phyloP scores from a whole-genome alignment of 2,113 vertebrate genomes.

The Sinocyclocheilus rhinocerous region DNA sequence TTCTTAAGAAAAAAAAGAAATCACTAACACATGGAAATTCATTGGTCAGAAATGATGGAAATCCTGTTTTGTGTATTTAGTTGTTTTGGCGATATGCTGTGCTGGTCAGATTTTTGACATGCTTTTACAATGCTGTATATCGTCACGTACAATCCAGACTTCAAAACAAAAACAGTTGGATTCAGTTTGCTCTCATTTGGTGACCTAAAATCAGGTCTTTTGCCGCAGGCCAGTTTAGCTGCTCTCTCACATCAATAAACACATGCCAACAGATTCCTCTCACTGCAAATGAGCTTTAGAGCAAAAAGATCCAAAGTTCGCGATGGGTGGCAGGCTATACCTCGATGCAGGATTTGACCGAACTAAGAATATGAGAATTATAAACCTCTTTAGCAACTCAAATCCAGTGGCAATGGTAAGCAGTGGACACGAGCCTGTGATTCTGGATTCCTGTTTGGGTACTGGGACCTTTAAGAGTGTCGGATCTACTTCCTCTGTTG shows the following conservation, averaged over 20 bases:
- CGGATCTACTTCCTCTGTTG: neutral
- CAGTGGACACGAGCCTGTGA: neutral
- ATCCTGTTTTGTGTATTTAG: neutral
- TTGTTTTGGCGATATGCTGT: neutral
- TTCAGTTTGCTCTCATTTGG: conserved; percentile 26
- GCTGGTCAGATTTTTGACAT: neutral
- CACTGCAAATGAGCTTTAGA: neutral
- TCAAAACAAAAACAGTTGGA: conserved; percentile 7
- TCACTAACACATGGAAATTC: neutral
- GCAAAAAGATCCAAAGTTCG: conserved; percentile 31
- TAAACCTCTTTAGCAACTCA: conserved; percentile 48
- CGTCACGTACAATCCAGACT: neutral
- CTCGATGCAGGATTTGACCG: conserved; percentile 6
- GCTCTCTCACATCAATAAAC: conserved; percentile 22
- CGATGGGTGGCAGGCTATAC: neutral
- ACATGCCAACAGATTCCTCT: conserved; percentile 4
- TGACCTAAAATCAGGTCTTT: conserved; percentile 27
- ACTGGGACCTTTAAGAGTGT: neutral
- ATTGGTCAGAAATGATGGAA: neutral
- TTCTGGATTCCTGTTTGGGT: neutral
- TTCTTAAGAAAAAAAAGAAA: too few relatives aligned
- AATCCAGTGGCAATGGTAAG: conserved; percentile 41
- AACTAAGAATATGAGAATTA: conserved; percentile 1
- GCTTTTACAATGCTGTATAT: neutral
- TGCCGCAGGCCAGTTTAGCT: conserved; percentile 10